These are phyloP conservation scores for Ormia ochracea DNA, from an alignment of 2,888 invertebrate genomes.

Conservation along the genomic window DNA sequence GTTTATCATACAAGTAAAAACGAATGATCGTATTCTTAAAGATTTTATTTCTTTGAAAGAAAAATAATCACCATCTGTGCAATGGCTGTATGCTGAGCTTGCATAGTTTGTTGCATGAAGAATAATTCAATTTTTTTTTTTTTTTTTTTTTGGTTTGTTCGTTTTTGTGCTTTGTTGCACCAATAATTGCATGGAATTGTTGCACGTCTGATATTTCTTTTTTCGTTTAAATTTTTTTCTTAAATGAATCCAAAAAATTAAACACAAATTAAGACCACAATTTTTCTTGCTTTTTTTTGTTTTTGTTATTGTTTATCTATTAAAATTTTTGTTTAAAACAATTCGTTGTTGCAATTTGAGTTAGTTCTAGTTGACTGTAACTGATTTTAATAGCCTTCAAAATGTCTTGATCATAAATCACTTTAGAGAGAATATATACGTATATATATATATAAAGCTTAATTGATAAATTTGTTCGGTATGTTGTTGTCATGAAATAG, in stretches of 20 bases:
- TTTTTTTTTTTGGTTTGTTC: too few species aligned
- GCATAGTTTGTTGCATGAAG: conserved; percentile 17
- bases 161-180: conserved; percentile 36
- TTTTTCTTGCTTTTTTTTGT: conserved; percentile 13
- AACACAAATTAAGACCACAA: conserved; percentile 40
- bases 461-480: conserved; percentile 61
- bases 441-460: conserved; percentile 46
- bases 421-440: conserved; percentile 45
- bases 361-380: conserved; percentile 46
- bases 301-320: too few species aligned
- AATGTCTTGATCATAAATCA: conserved; percentile 61
- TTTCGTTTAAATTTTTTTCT: conserved; percentile 1
- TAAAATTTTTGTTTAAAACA: conserved; percentile 43
- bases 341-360: conserved; percentile 17
- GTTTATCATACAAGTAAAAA: conserved; percentile 62
- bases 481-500: conserved; percentile 59
- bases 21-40: conserved; percentile 11
- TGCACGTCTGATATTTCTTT: conserved; percentile 58
- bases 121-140: conserved; percentile 41
- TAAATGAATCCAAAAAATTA: conserved; percentile 43
- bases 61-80: conserved; percentile 31
- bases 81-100: not conserved
- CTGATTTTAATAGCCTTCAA: conserved; percentile 60
- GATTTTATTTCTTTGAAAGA: conserved; percentile 9
- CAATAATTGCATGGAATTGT: conserved; percentile 66